Evolutionary conservation across 2,888 invertebrate genomes (phyloP).

Genomic region (Zelleria hepariella): DNA sequence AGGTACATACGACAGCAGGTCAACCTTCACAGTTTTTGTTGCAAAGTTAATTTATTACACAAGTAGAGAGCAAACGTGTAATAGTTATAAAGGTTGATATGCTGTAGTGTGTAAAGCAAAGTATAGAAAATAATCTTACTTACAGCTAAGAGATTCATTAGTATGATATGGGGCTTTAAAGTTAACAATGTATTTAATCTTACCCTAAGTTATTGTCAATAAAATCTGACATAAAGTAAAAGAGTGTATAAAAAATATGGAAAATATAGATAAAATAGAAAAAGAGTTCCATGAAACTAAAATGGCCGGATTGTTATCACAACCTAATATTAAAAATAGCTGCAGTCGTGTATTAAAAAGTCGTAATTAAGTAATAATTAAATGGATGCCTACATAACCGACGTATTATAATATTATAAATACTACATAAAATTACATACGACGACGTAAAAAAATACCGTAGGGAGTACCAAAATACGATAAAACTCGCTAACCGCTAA

Average conservation of each 20-base stretch:
- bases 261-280: slow-evolving; percentile 15
- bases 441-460: slow-evolving; percentile 12
- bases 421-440: too few relatives aligned
- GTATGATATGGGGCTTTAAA: slow-evolving; percentile 9
- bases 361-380: not conserved
- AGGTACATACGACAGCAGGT: slow-evolving; percentile 10
- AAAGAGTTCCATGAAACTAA: slow-evolving; percentile 7
- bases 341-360: not conserved
- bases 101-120: too few relatives aligned
- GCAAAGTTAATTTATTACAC: too few relatives aligned
- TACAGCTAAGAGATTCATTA: slow-evolving; percentile 19
- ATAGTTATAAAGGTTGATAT: too few relatives aligned
- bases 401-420: not conserved
- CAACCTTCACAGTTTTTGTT: too few relatives aligned
- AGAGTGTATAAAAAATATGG: slow-evolving; percentile 12
- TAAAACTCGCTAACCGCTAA: too few relatives aligned
- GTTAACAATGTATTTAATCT: not conserved
- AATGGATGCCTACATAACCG: not conserved
- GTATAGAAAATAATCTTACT: slow-evolving; percentile 17
- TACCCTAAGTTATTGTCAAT: slow-evolving; percentile 39
- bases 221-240: slow-evolving; percentile 11
- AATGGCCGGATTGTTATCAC: slow-evolving; percentile 42
- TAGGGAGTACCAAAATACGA: slow-evolving; percentile 12
- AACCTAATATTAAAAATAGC: slow-evolving; percentile 25
- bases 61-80: too few relatives aligned